Evolutionary conservation across 2,888 invertebrate genomes (phyloP).

Genomic region (Xestobium rufovillosum): DNA sequence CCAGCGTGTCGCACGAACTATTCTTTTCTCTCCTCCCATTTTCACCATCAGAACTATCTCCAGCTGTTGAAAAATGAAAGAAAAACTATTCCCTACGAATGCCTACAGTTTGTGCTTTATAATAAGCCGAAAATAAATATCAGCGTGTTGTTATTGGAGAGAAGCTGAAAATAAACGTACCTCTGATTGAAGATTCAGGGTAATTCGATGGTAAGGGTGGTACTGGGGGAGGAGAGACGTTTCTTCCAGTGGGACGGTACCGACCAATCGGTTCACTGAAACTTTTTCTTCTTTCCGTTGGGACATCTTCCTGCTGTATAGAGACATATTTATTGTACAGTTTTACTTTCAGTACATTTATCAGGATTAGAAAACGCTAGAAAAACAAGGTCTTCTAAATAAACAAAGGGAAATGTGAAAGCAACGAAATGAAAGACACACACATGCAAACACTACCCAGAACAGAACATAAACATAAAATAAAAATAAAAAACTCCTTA

Average conservation of each 20-base stretch:
- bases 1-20: slow-evolving; percentile 42
- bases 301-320: no score
- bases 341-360: no score
- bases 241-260: no score
- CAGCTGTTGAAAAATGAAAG: slow-evolving; percentile 20
- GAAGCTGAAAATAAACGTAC: slow-evolving; percentile 17
- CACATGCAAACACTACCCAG: slow-evolving; percentile 21
- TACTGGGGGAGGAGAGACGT: slow-evolving; percentile 58
- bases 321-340: no score
- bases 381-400: no score
- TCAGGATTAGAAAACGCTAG: no score
- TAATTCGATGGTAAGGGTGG: slow-evolving; percentile 60
- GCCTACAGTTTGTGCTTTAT: not conserved
- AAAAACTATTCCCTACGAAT: slow-evolving; percentile 2
- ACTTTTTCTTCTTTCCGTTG: slow-evolving; percentile 36
- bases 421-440: slow-evolving; percentile 15
- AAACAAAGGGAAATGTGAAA: slow-evolving; percentile 21
- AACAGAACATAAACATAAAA: slow-evolving; percentile 19
- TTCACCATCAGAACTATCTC: slow-evolving; percentile 39
- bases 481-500: slow-evolving; percentile 35
- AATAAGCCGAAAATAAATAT: not conserved
- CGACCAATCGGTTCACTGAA: no score
- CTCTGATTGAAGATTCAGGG: slow-evolving; percentile 31
- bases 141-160: not conserved
- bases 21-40: slow-evolving; percentile 25